Evolutionary conservation across 2,888 invertebrate genomes (phyloP).

Genomic region (Ornithoptera priamus): DNA sequence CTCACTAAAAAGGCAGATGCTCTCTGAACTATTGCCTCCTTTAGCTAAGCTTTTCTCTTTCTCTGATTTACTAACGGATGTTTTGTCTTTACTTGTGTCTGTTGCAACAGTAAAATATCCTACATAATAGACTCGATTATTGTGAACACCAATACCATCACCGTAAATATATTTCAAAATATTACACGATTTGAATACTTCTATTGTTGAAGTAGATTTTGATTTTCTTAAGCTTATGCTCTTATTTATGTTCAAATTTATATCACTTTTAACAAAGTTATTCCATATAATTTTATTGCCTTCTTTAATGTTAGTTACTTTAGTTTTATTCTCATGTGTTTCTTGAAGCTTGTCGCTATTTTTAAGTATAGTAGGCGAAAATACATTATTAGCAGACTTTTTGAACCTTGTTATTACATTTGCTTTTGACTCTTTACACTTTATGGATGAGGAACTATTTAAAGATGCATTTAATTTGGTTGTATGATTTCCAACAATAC

Average conservation of each 20-base stretch:
- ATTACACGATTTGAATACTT: constrained; percentile 40
- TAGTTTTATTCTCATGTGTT: constrained; percentile 18
- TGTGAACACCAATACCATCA: constrained; percentile 40
- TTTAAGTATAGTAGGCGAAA: background rate
- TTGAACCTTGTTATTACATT: background rate
- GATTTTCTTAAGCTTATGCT: constrained; percentile 38
- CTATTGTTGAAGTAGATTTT: constrained; percentile 49
- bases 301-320: constrained; percentile 1
- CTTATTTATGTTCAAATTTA: constrained; percentile 23
- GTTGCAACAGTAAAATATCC: constrained; percentile 56
- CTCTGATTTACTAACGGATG: constrained; percentile 22
- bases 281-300: background rate
- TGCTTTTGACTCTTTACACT: constrained; percentile 21
- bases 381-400: background rate
- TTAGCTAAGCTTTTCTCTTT: constrained; percentile 37
- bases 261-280: constrained; percentile 17
- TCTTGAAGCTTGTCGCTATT: constrained; percentile 3
- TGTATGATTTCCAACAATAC: constrained; percentile 33
- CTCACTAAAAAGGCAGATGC: constrained; percentile 46
- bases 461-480: background rate
- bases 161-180: constrained; percentile 59
- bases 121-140: constrained; percentile 57
- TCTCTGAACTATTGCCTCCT: constrained; percentile 38
- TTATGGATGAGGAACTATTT: background rate
- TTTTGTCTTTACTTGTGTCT: constrained; percentile 40